Evolutionary conservation across 2,888 invertebrate genomes (phyloP).

Genomic region (Cheilosia urbana): DNA sequence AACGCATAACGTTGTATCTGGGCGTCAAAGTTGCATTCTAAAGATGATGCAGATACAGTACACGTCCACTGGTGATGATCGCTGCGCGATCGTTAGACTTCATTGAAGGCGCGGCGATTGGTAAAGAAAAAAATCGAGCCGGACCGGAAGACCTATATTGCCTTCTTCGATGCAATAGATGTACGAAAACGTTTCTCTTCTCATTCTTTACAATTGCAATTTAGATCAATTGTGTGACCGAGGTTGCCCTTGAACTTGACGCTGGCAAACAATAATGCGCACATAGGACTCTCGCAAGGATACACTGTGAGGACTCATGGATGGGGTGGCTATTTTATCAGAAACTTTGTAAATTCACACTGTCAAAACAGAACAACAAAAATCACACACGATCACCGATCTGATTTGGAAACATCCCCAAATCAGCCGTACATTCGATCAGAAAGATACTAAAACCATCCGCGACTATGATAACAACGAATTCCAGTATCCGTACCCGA

Average conservation of each 20-base stretch:
- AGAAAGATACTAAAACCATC: constrained; percentile 39
- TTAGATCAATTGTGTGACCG: constrained; percentile 65
- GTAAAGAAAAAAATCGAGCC: constrained; percentile 62
- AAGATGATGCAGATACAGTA: constrained; percentile 25
- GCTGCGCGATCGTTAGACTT: constrained; percentile 13
- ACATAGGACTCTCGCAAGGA: neutral
- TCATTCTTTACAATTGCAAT: constrained; percentile 51
- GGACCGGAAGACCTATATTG: constrained; percentile 67
- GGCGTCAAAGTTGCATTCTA: constrained; percentile 36
- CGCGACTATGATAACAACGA: constrained; percentile 32
- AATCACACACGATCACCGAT: constrained; percentile 46
- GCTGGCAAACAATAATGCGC: neutral
- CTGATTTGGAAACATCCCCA: neutral
- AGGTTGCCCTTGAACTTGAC: constrained; percentile 70
- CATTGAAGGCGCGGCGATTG: constrained; percentile 64
- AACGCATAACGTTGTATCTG: constrained; percentile 3
- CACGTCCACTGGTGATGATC: neutral
- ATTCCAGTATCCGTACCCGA: constrained; percentile 23
- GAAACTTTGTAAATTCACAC: constrained; percentile 23
- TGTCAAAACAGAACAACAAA: constrained; percentile 32
- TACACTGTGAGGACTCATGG: neutral
- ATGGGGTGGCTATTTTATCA: neutral
- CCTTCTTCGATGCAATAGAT: constrained; percentile 44
- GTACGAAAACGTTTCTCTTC: constrained; percentile 9
- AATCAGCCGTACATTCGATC: constrained; percentile 47